phyloP scores from a whole-genome alignment of 30 jellyfish, hydroid and myxozoan species.

The Hydractinia echinata region DNA sequence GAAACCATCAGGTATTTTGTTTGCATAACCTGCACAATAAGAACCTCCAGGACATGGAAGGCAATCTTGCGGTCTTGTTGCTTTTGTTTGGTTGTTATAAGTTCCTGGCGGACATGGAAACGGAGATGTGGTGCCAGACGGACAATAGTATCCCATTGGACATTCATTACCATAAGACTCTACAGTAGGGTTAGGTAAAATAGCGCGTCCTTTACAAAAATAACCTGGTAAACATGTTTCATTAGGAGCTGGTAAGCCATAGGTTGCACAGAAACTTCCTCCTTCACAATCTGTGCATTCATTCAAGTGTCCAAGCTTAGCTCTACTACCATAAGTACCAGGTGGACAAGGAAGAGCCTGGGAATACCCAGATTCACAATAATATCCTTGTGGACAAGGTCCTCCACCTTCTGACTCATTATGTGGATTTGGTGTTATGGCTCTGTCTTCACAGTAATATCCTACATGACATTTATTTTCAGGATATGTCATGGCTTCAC shows the following conservation, averaged over 20 bases:
- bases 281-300: conserved; percentile 87
- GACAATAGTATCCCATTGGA: conserved; percentile 92
- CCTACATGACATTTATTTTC: conserved; percentile 87
- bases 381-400: conserved; percentile 84
- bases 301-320: conserved; percentile 40
- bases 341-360: conserved; percentile 78
- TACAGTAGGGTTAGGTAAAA: conserved; percentile 44
- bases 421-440: conserved; percentile 73
- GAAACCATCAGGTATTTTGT: conserved; percentile 62
- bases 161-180: conserved; percentile 77
- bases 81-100: conserved; percentile 66
- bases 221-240: conserved; percentile 86
- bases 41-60: conserved; percentile 84
- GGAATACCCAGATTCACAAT: conserved; percentile 74
- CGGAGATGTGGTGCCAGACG: conserved; percentile 68
- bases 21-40: conserved; percentile 79
- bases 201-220: conserved; percentile 80
- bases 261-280: conserved; percentile 83
- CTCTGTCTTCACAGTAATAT: conserved; percentile 71
- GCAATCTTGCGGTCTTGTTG: conserved; percentile 76
- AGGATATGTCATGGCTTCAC: conserved; percentile 70
- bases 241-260: conserved; percentile 74
- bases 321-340: conserved; percentile 83
- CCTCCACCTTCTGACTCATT: conserved; percentile 89
- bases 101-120: conserved; percentile 98